Conservation (phyloP, 1,140 invertebrate genomes). For the Antheraea mylitta region DNA sequence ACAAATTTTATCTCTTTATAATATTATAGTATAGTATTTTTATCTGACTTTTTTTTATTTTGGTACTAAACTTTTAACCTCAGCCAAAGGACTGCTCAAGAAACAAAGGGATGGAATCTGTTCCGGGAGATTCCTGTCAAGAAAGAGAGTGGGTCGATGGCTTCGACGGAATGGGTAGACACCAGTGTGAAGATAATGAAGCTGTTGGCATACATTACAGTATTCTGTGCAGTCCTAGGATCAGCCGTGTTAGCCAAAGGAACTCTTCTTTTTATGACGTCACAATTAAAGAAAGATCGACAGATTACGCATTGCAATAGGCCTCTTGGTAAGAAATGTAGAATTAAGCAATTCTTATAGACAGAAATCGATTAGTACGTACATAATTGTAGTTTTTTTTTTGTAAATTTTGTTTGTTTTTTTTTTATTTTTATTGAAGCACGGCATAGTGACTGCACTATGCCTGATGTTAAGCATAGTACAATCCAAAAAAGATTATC, state of each 20-base stretch:
- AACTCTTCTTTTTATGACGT: conserved; percentile 92
- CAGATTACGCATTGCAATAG: conserved; percentile 89
- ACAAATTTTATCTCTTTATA: too few species aligned
- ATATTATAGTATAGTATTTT: too few species aligned
- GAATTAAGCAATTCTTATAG: background rate
- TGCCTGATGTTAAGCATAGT: too few species aligned
- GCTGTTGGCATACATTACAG: conserved; percentile 89
- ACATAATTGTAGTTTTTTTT: background rate
- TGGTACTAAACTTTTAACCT: too few species aligned
- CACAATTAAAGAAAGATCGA: conserved; percentile 87
- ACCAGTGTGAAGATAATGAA: conserved; percentile 91
- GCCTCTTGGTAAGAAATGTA: conserved; percentile 80
- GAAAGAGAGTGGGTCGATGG: conserved; percentile 92
- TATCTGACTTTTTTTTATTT: too few species aligned
- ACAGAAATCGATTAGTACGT: background rate
- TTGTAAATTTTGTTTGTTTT: too few species aligned
- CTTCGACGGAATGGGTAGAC: conserved; percentile 90
- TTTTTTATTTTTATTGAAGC: too few species aligned
- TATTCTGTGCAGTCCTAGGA: conserved; percentile 89
- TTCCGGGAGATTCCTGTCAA: conserved; percentile 93
- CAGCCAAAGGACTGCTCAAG: conserved; percentile 90
- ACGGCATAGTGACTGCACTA: too few species aligned
- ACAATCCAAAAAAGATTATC: too few species aligned
- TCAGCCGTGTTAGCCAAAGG: conserved; percentile 92
- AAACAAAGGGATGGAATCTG: conserved; percentile 97